These are phyloP conservation scores for Octodonta nipae DNA, from an alignment of 2,888 invertebrate species.

Conservation along the genomic window DNA sequence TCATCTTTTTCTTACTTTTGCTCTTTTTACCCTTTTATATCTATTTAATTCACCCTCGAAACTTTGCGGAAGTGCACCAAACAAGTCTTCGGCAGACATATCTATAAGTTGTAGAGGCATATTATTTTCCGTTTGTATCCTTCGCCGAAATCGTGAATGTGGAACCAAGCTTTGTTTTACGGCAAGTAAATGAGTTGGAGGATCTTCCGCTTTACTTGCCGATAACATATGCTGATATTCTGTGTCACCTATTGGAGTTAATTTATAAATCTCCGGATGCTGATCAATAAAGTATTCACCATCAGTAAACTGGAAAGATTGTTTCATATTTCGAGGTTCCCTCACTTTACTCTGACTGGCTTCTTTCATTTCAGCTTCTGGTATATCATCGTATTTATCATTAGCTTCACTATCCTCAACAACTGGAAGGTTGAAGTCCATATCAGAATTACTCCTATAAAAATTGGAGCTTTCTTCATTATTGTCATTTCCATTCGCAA, in stretches of 20 bases:
- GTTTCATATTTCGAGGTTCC: too few relatives aligned
- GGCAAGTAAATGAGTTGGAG: constrained; percentile 18
- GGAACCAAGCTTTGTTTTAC: constrained; percentile 19
- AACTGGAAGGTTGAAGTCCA: too few relatives aligned
- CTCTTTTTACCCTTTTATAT: constrained; percentile 31
- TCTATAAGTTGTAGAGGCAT: constrained; percentile 21
- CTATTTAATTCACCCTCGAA: constrained; percentile 32
- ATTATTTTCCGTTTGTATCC: constrained; percentile 14
- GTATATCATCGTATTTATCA: too few relatives aligned
- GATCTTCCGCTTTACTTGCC: neutral
- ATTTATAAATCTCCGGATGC: constrained; percentile 15
- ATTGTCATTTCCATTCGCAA: too few relatives aligned
- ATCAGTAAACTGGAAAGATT: too few relatives aligned
- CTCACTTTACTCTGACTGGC: too few relatives aligned
- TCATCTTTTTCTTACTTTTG: too few relatives aligned
- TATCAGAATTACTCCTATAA: too few relatives aligned
- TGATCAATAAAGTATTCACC: constrained; percentile 18
- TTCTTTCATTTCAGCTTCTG: too few relatives aligned
- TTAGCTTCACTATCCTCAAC: too few relatives aligned
- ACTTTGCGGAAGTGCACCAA: constrained; percentile 33
- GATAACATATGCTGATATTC: neutral
- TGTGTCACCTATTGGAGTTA: constrained; percentile 9
- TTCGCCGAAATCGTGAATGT: constrained; percentile 14
- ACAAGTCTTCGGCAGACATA: constrained; percentile 31
- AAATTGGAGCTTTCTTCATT: too few relatives aligned